Conservation (phyloP, 2,797 vertebrate species). For the Cephalopachus bancanus region DNA sequence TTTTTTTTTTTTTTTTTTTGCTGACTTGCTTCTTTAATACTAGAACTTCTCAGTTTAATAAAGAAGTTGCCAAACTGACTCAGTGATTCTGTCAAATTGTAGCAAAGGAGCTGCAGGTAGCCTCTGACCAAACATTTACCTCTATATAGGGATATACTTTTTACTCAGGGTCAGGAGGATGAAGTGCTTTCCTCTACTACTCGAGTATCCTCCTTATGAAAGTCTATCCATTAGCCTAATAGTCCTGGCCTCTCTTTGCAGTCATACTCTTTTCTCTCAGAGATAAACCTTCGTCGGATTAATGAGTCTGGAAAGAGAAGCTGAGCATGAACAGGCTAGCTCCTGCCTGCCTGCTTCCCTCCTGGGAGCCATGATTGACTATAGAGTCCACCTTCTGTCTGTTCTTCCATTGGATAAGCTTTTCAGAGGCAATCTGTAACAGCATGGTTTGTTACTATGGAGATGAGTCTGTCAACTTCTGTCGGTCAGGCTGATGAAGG, state of each 20-base stretch:
- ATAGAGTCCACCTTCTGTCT: not conserved
- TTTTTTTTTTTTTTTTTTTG: too few relatives aligned
- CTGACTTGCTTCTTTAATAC: not conserved
- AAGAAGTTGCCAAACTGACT: not conserved
- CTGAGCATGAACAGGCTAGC: not conserved
- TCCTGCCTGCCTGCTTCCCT: not conserved
- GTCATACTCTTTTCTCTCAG: not conserved
- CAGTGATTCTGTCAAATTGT: not conserved
- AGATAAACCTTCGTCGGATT: not conserved
- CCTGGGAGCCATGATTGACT: not conserved
- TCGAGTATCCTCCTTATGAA: not conserved
- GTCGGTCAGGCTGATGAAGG: not conserved
- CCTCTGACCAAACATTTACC: not conserved
- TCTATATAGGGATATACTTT: not conserved
- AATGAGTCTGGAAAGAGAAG: constrained; percentile 1
- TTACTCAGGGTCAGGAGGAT: not conserved
- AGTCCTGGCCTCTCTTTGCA: not conserved
- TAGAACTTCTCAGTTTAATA: too few relatives aligned
- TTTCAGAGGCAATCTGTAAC: not conserved
- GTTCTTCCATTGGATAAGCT: not conserved
- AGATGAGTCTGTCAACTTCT: not conserved
- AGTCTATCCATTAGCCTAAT: not conserved
- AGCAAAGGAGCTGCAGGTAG: not conserved
- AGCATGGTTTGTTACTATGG: not conserved
- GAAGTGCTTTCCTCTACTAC: not conserved